Evolutionary conservation across 2,888 invertebrate species (phyloP).

Genomic region (Exocentrus adspersus): DNA sequence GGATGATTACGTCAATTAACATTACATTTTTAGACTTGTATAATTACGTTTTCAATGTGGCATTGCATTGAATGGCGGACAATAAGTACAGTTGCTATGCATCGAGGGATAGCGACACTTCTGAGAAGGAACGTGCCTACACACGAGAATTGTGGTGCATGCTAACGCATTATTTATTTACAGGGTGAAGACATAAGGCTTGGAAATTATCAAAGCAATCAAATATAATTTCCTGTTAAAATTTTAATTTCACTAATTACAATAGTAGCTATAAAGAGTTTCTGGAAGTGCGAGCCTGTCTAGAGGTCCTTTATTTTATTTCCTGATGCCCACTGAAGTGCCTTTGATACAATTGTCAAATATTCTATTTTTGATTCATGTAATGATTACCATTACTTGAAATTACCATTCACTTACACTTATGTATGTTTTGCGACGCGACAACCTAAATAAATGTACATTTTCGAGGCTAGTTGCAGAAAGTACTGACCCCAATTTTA

Average conservation of each 20-base stretch:
- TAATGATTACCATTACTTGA: too few relatives aligned
- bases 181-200: background rate
- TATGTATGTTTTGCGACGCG: background rate
- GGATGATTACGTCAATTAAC: too few relatives aligned
- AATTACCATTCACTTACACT: too few relatives aligned
- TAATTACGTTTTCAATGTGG: too few relatives aligned
- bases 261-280: too few relatives aligned
- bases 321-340: too few relatives aligned
- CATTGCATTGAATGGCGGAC: background rate
- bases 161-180: background rate
- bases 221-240: too few relatives aligned
- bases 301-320: background rate
- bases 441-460: background rate
- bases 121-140: constrained; percentile 15
- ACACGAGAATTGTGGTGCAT: background rate
- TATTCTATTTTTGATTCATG: too few relatives aligned
- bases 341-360: too few relatives aligned
- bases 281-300: too few relatives aligned
- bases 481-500: background rate
- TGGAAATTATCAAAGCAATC: background rate
- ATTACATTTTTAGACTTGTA: too few relatives aligned
- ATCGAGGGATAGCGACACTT: background rate
- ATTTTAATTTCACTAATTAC: too few relatives aligned
- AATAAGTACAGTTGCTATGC: background rate
- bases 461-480: background rate